These are phyloP conservation scores for Drosophila tani DNA, from an alignment of 1,140 invertebrate species.

Conservation along the genomic window DNA sequence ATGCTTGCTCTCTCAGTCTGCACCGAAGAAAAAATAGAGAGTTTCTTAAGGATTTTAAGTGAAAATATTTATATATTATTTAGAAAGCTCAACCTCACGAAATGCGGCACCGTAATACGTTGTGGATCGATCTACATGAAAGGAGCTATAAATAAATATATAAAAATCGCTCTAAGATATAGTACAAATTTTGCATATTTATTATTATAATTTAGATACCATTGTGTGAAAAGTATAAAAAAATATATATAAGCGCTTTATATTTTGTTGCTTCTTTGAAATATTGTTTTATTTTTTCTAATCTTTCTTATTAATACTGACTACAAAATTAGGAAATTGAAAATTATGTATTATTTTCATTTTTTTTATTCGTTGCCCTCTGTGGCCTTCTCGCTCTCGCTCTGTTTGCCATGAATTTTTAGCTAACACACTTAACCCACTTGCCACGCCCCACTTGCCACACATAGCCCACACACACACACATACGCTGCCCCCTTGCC, in stretches of 20 bases:
- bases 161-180: too few species aligned
- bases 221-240: too few species aligned
- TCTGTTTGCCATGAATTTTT: slow-evolving; percentile 68
- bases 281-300: not conserved
- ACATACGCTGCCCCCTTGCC: not conserved
- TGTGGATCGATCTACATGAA: too few species aligned
- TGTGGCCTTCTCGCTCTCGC: slow-evolving; percentile 8
- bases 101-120: not conserved
- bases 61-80: too few species aligned
- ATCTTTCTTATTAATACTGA: not conserved
- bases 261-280: too few species aligned
- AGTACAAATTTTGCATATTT: too few species aligned
- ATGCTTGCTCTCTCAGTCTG: slow-evolving; percentile 21
- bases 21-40: slow-evolving; percentile 4
- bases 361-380: not conserved
- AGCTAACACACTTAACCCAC: slow-evolving; percentile 80
- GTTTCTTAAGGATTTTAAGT: not conserved
- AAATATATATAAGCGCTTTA: too few species aligned
- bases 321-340: not conserved
- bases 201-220: too few species aligned
- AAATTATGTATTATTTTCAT: not conserved
- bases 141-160: too few species aligned
- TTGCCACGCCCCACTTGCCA: slow-evolving; percentile 53
- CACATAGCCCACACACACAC: slow-evolving; percentile 12
- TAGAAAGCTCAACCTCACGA: not conserved